Base-by-base conservation (phyloP, 2,797 vertebrate species). In the Hypotaenidia okinawae region DNA sequence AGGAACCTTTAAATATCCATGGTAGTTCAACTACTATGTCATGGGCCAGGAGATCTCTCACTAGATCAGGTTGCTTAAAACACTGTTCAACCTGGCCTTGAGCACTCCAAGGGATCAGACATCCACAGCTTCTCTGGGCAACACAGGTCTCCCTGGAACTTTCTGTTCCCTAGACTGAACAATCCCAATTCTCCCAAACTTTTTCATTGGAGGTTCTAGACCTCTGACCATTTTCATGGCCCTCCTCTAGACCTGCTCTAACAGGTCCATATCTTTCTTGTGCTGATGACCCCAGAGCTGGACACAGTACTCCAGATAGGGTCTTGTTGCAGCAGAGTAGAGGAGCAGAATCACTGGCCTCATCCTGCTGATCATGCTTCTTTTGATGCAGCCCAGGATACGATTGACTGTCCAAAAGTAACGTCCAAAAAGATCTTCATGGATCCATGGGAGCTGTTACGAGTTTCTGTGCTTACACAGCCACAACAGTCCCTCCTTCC, bases 311-410 rank as follows among this genome's bases (percentile, higher is more conserved):
- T 58, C 5, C 7, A 37, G 16, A 4, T 16, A 6, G 9, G 4
- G 2, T 77, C n/a, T 80, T 28, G 22, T 1, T 1, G 69, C 10
- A 73, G 52, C 1, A 2, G 10, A 54, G 4, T 5, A 33, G 32
- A 87, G 37, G 4, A 21, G 9, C 1, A 43, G 10, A 84, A 66
- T 58, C 27, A 39, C 12, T 5, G 80, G 14, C 18, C 18, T 74
- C 1, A 0, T 16, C 12, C 16, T 49, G 5, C 21, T 73, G 45
- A 2, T 5, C 10, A 19, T 0, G 1, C 2, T 39, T 22, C 24
- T 52, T 51, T 49, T 37, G 2, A 15, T 52, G 13, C 13, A 57
- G 21, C 16, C 28, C 16, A 54, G 23, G 14, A 10, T 62, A 43
- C 5, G 2, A 23, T 1, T 64, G 4, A 3, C 7, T 82, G 91